Base-by-base conservation (phyloP, 2,797 vertebrate species). In the Lophotriccus pileatus region DNA sequence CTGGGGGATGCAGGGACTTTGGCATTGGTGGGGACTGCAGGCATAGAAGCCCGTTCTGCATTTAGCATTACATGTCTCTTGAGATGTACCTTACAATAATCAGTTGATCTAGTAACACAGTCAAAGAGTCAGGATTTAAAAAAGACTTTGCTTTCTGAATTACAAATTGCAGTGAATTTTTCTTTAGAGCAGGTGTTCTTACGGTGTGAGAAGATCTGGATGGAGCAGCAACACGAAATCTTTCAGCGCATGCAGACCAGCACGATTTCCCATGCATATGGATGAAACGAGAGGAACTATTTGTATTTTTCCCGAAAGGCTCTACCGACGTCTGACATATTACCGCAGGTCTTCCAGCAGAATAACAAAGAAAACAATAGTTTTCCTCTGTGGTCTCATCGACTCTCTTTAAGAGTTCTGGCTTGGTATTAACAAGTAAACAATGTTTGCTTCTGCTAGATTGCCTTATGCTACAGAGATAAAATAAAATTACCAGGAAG, bases 401-500 rank as follows among this genome's bases (percentile, higher is more conserved):
- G 19, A 63, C 68, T 81, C 76, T 92, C 47, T 90, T 46, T 60
- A 80, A 91, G 79, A 92, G 64, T 94, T 92, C 80, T 93, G 77
- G 52, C 53, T 94, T 93, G 77, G 47, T 94, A 93, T 95, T 96
- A 90, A 74, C 64, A 70, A 94, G 75, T 86, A 95, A 95, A 92
- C 92, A 96, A 86, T 27, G 72, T 78, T 67, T 91, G 73, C 62
- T 87, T 88, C 72, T 95, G 52, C 59, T 90, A 81, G 34, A 87
- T 94, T 95, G 89, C 70, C 58, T 52, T 82, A 86, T 84, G 59
- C 80, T 92, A 64, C 81, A 84, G 44, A 95, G 75, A 82, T 73
- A 73, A 94, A 96, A 95, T 79, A 89, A 89, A 97, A 95, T 85
- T 95, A 89, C 87, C 47, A 53, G 64, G 90, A 92, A 81, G 58